A percentile compares a stretch with the other conserved stretches of the same genome.
Conservation (phyloP, 2,888 invertebrate species). For the Euzetes globulus region DNA sequence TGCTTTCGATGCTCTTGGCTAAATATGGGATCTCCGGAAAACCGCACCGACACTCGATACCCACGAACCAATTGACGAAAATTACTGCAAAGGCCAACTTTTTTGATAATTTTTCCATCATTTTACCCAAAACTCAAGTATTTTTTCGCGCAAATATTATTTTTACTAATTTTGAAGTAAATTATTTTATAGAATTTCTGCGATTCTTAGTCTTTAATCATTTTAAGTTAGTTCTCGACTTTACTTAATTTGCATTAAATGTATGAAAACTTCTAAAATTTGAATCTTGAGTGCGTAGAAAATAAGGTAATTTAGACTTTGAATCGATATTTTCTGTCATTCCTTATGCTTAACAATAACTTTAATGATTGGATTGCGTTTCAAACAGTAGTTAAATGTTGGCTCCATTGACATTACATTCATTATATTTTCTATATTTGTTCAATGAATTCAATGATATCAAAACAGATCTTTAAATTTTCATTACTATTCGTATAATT, state of each 20-base stretch:
- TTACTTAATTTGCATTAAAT: too few relatives aligned
- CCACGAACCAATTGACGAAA: neutral
- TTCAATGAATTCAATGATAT: too few relatives aligned
- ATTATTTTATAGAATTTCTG: too few relatives aligned
- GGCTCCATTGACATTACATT: neutral
- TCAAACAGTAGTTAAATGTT: neutral
- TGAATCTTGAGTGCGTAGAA: neutral
- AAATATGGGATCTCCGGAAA: conserved; percentile 30
- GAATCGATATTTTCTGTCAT: neutral
- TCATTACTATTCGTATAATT: too few relatives aligned
- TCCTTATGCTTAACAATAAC: neutral
- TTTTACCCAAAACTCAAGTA: neutral
- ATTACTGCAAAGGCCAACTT: neutral
- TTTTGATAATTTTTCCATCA: neutral
- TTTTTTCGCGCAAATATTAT: neutral
- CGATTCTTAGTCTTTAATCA: too few relatives aligned
- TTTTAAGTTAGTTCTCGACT: too few relatives aligned
- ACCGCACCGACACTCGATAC: conserved; percentile 27
- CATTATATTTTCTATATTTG: too few relatives aligned
- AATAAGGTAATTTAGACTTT: neutral
- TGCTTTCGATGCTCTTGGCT: conserved; percentile 5
- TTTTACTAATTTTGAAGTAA: neutral
- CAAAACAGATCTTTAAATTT: too few relatives aligned
- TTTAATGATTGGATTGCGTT: neutral
- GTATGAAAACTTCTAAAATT: too few relatives aligned